Base-by-base conservation (phyloP, 2,797 vertebrate genomes). In the Macroramphosus scolopax region DNA sequence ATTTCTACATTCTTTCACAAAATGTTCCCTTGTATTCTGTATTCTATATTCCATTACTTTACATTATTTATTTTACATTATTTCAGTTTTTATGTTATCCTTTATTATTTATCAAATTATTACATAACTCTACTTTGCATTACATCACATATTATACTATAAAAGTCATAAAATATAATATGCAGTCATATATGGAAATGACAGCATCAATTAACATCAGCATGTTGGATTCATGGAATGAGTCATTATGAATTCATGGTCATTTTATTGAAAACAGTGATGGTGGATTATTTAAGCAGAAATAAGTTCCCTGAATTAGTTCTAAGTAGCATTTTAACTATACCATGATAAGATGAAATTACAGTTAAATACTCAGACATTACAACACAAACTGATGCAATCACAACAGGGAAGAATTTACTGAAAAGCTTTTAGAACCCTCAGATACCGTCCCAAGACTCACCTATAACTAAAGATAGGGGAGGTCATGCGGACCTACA, bases 241-340 rank as follows among this genome's bases (percentile, higher is more conserved):
- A n/a, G n/a, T n/a, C n/a, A n/a, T n/a, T n/a, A n/a, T 59, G 44
- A 43, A 13, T 67, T 77, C 45, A 54, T 71, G 63, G 39, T 68
- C 63, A 59, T 75, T 84, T 86, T 83, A 88, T 86, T 88, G 77
- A 78, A 84, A 86, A 86, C 65, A 55, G 65, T 83, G 80, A 84
- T 60, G 68, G 71, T 80, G 70, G 71, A 80, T 81, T 72, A 82
- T 65, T 77, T 64, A 58, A 82, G 51, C 61, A 61, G 59, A 79
- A 78, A 82, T 50, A 60, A 63, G 81, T 78, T 82, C 82, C 86
- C 86, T 88, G 86, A 88, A 83, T 84, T 88, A 85, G 69, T 76
- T 75, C 80, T 84, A 85, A 58, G 78, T 43, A 78, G 63, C 64
- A 63, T 82, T 78, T 76, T 62, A 55, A 73, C 75, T 81, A 77